These are phyloP conservation scores for Dolichopus griseipennis DNA, from an alignment of 2,888 invertebrate species.

Conservation along the genomic window DNA sequence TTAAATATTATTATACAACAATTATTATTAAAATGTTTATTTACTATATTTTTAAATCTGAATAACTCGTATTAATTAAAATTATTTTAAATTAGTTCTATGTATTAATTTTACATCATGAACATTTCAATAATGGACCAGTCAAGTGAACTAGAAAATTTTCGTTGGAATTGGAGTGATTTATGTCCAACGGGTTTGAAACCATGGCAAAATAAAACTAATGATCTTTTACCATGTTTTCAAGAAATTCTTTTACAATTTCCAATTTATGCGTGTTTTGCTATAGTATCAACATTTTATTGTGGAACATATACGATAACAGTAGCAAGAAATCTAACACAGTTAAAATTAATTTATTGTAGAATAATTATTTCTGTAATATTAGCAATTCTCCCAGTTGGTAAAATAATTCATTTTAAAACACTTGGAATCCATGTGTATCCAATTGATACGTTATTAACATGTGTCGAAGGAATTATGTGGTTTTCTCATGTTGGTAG, in stretches of 20 bases:
- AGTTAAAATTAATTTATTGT: slow-evolving; percentile 54
- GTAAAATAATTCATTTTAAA: slow-evolving; percentile 57
- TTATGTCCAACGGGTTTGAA: slow-evolving; percentile 64
- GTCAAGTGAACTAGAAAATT: slow-evolving; percentile 13
- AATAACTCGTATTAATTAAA: too few relatives aligned
- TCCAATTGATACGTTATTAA: slow-evolving; percentile 62
- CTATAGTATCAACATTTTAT: slow-evolving; percentile 71
- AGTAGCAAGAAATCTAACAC: slow-evolving; percentile 54
- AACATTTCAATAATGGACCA: too few relatives aligned
- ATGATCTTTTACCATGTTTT: slow-evolving; percentile 77
- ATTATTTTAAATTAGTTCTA: too few relatives aligned
- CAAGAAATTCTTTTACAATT: slow-evolving; percentile 72
- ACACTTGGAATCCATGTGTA: slow-evolving; percentile 47
- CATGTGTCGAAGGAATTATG: slow-evolving; percentile 60
- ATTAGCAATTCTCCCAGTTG: slow-evolving; percentile 58
- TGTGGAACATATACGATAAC: slow-evolving; percentile 59
- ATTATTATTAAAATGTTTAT: too few relatives aligned
- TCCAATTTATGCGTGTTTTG: slow-evolving; percentile 63
- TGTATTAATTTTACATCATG: too few relatives aligned
- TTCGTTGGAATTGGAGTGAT: slow-evolving; percentile 61
- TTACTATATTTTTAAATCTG: too few relatives aligned
- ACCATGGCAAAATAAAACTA: slow-evolving; percentile 58
- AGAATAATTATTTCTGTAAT: slow-evolving; percentile 56
- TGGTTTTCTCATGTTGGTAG: slow-evolving; percentile 79
- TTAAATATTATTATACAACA: too few relatives aligned